Base-by-base conservation (phyloP, 2,797 vertebrate species). In the Otus scops region DNA sequence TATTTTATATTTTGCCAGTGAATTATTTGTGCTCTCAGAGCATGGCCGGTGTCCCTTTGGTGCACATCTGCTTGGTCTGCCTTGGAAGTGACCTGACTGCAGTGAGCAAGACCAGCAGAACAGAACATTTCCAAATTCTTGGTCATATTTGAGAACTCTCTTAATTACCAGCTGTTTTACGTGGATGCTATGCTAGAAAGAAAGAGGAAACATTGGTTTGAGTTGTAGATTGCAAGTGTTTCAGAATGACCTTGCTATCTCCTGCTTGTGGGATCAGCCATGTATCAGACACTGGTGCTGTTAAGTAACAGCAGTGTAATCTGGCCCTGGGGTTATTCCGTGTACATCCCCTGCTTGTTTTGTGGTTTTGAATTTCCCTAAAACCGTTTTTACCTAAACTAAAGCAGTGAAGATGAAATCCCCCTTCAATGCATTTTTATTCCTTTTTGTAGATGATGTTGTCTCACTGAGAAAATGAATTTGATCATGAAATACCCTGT, bases 281-380 rank as follows among this genome's bases (percentile, higher is more conserved):
- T 7, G 41, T 85, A 50, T 57, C 84, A 80, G 79, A n/a, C 56
- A 11, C 50, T 69, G 43, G 9, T 56, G 28, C 63, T 65, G 70
- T 79, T 87, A 89, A 87, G 73, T 79, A 91, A 73, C 34, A 83
- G 39, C 67, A 30, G 3, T 23, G 68, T 78, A 85, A 64, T 87
- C 53, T 80, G 48, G 36, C 39, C 32, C 70, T 45, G 43, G 88
- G 84, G 63, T 95, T 96, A 65, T 95, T 96, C 93, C 1, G 1
- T 56, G 93, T 94, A 93, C 88, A 96, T 93, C 83, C 96, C 95
- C 88, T 76, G 21, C 81, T 96, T 8, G 2, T 57, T 87, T 14
- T 48, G 89, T 85, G 89, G 86, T 61, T 96, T 90, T 95, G 76
- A 92, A 95, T 90, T 95, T 96, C 95, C 79, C 87, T 87, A 63